Evolutionary conservation across 2,113 vertebrate species (phyloP).

Genomic region (Cynocephalus volans): DNA sequence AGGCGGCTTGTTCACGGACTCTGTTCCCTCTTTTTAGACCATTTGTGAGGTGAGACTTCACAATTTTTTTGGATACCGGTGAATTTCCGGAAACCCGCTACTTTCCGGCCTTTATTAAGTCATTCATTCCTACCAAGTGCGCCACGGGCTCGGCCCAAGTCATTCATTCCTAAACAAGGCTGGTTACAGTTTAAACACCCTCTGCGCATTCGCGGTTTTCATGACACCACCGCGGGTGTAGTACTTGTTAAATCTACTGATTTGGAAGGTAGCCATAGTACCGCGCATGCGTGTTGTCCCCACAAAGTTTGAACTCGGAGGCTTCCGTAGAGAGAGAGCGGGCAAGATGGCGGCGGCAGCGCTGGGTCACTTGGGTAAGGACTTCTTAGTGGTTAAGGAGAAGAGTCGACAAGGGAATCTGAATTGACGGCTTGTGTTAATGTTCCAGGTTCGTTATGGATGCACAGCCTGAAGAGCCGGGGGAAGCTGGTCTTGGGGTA

Average conservation of each 20-base stretch:
- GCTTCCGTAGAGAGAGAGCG: constrained; percentile 61
- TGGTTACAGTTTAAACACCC: rapidly evolving
- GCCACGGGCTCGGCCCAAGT: no score
- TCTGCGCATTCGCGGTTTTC: background rate
- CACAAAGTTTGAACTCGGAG: rapidly evolving
- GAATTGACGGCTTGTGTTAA: constrained; percentile 53
- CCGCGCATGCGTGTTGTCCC: background rate
- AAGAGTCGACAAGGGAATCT: background rate
- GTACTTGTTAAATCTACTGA: rapidly evolving
- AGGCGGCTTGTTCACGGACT: background rate
- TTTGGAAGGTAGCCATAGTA: rapidly evolving
- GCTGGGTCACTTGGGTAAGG: background rate
- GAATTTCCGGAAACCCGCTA: background rate
- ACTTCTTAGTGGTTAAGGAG: background rate
- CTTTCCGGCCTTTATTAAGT: constrained; percentile 30
- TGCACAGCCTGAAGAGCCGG: constrained; percentile 35
- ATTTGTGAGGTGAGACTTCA: constrained; percentile 8
- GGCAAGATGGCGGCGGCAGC: constrained; percentile 56
- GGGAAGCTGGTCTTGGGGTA: constrained; percentile 67
- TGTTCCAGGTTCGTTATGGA: constrained; percentile 76
- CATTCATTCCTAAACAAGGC: background rate
- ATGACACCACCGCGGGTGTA: background rate
- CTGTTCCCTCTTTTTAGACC: background rate
- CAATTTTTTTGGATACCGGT: background rate
- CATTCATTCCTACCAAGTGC: constrained; percentile 20